Conservation (phyloP, 2,113 vertebrate species). For the Lethenteron reissneri region DNA sequence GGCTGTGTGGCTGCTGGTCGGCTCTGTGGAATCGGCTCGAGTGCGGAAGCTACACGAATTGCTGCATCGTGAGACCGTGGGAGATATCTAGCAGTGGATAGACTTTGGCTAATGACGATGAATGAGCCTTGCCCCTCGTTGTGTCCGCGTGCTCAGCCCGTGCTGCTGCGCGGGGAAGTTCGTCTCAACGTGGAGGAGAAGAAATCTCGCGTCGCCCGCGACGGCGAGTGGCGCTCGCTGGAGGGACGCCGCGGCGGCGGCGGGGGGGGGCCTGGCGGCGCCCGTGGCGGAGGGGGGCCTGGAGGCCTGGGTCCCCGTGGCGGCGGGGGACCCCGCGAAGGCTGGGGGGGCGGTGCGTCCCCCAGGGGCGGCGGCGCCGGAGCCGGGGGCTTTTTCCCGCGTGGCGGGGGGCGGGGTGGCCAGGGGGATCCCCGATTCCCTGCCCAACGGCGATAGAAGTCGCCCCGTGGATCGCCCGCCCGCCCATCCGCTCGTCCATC, state of each 20-base stretch:
- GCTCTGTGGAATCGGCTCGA: too few relatives aligned
- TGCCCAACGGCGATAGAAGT: constrained; percentile 52
- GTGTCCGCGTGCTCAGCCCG: constrained; percentile 33
- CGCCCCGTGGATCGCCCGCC: too few relatives aligned
- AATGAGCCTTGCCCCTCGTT: not conserved
- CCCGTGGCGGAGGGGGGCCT: constrained; percentile 51
- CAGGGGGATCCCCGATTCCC: constrained; percentile 64
- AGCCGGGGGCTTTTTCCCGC: constrained; percentile 28
- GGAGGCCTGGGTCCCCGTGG: constrained; percentile 81
- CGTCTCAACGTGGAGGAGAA: constrained; percentile 96
- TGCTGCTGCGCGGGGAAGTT: constrained; percentile 92
- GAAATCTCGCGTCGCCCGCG: constrained; percentile 69
- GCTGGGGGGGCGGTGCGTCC: constrained; percentile 10
- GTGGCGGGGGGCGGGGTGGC: constrained; percentile 43
- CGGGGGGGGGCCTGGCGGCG: constrained; percentile 57
- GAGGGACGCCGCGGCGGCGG: constrained; percentile 45
- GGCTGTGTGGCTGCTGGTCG: too few relatives aligned
- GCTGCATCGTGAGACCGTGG: too few relatives aligned
- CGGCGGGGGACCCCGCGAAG: constrained; percentile 39
- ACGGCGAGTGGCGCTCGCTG: constrained; percentile 40
- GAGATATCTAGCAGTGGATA: too few relatives aligned
- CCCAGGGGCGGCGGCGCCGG: constrained; percentile 51
- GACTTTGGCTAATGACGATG: too few relatives aligned
- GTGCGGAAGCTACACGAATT: too few relatives aligned
- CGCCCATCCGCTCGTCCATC: too few relatives aligned